phyloP scores from a whole-genome alignment of 2,113 vertebrate genomes.

The Mus musculus region DNA sequence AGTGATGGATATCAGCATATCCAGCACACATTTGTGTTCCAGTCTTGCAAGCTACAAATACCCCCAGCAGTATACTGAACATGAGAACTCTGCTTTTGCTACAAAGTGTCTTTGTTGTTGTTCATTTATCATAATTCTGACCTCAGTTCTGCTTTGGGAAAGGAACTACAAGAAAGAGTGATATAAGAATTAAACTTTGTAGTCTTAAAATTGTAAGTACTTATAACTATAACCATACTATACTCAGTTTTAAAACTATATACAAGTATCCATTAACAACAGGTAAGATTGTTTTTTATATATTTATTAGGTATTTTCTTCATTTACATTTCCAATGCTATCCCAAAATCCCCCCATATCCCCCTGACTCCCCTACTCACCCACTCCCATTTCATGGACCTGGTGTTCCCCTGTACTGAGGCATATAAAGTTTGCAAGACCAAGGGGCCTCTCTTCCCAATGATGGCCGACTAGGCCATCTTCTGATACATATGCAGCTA shows the following conservation, averaged over 20 bases:
- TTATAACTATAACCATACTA: not conserved
- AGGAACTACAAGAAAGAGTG: not conserved
- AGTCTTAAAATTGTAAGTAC: not conserved
- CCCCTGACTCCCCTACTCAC: too few relatives aligned
- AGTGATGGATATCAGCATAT: not conserved
- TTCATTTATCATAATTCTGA: not conserved
- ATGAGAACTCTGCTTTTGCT: not conserved
- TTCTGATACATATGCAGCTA: too few relatives aligned
- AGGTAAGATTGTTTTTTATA: not conserved
- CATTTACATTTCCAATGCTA: too few relatives aligned
- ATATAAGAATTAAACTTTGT: not conserved
- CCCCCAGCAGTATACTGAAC: not conserved
- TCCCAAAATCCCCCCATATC: too few relatives aligned
- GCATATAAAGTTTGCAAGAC: too few relatives aligned
- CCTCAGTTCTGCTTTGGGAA: not conserved
- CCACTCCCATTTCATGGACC: too few relatives aligned
- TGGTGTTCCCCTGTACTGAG: too few relatives aligned
- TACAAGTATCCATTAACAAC: not conserved
- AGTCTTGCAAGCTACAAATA: not conserved
- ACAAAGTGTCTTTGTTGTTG: not conserved
- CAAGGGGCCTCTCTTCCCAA: too few relatives aligned
- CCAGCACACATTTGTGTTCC: not conserved
- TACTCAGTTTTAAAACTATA: not conserved
- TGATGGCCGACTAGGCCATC: too few relatives aligned
- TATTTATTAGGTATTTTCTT: too few relatives aligned